Percentiles rank a stretch among this genome's conserved stretches.
phyloP scores from a whole-genome alignment of 2,113 vertebrate genomes.

The Anguilla japonica region DNA sequence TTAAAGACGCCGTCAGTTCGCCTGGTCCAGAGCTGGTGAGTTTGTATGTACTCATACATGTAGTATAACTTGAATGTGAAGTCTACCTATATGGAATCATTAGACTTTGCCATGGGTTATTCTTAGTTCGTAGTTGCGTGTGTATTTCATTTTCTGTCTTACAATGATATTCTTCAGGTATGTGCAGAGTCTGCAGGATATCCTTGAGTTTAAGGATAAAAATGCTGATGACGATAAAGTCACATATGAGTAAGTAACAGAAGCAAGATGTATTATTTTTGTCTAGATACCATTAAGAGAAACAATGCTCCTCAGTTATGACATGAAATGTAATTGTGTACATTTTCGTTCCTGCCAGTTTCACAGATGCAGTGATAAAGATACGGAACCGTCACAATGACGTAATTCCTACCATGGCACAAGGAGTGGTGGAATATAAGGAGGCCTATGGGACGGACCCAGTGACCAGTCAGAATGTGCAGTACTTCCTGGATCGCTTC shows the following conservation, averaged over 20 bases:
- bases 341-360: constrained; percentile 65
- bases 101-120: background rate
- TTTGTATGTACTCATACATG: background rate
- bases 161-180: constrained; percentile 72
- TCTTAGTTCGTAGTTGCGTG: background rate
- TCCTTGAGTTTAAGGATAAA: constrained; percentile 89
- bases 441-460: constrained; percentile 91
- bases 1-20: constrained; percentile 89
- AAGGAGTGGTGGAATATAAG: constrained; percentile 94
- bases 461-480: constrained; percentile 92
- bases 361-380: constrained; percentile 92
- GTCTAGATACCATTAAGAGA: background rate
- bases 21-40: constrained; percentile 92
- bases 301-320: background rate
- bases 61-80: background rate
- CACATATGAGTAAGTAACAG: constrained; percentile 76
- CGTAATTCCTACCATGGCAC: constrained; percentile 96
- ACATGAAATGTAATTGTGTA: background rate
- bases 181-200: constrained; percentile 89
- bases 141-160: background rate
- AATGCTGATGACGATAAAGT: constrained; percentile 79
- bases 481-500: constrained; percentile 98
- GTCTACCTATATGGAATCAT: background rate
- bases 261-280: background rate
- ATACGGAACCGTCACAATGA: constrained; percentile 96